phyloP scores from a whole-genome alignment of 2,888 invertebrate species.

The Congeria kusceri region DNA sequence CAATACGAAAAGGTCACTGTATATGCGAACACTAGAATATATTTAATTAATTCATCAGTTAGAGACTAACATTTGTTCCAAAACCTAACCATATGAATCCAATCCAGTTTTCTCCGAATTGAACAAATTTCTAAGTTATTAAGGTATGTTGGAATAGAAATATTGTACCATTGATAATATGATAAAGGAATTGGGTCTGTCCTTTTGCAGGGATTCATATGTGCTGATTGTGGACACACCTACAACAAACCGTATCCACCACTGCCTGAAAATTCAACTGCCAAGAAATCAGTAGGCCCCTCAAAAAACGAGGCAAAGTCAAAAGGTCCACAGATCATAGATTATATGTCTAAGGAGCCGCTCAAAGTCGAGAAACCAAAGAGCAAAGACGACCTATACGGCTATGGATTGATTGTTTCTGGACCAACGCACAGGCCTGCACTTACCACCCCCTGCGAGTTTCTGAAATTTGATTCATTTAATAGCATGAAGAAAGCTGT shows the following conservation, averaged over 20 bases:
- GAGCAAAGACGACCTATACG: conserved; percentile 71
- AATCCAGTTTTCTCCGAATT: neutral
- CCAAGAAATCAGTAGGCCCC: conserved; percentile 41
- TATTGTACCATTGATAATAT: too few relatives aligned
- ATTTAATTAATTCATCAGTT: too few relatives aligned
- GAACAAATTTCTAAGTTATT: too few relatives aligned
- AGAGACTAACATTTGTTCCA: too few relatives aligned
- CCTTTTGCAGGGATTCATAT: conserved; percentile 57
- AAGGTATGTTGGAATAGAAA: too few relatives aligned
- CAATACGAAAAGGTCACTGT: too few relatives aligned
- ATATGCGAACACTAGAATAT: too few relatives aligned
- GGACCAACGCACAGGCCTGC: conserved; percentile 75
- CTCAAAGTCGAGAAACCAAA: conserved; percentile 67
- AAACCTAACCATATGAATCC: neutral
- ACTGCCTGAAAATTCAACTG: conserved; percentile 49
- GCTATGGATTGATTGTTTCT: conserved; percentile 77
- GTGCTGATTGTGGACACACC: conserved; percentile 78
- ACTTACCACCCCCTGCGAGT: conserved; percentile 79
- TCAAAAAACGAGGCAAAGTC: conserved; percentile 21
- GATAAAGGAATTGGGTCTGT: too few relatives aligned
- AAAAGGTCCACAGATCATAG: conserved; percentile 66
- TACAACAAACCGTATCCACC: conserved; percentile 77
- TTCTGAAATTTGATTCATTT: conserved; percentile 73
- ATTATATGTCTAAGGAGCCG: conserved; percentile 77
- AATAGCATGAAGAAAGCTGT: conserved; percentile 75